Conservation (phyloP, 35 echinoderm and acorn worm genomes). For the Lytechinus variegatus region DNA sequence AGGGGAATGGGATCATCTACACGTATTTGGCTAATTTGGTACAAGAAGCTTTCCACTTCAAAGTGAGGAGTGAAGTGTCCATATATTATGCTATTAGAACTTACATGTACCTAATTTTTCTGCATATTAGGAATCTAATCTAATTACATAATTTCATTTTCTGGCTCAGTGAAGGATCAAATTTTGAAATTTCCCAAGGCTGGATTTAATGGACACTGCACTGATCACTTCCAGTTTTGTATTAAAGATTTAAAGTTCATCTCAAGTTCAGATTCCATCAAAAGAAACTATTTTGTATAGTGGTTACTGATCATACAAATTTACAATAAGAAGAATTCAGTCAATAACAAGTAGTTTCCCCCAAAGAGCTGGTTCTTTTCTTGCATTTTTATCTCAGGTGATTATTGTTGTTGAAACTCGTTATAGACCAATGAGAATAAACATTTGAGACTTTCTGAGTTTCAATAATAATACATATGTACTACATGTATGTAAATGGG, state of each 20-base stretch:
- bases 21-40: not conserved
- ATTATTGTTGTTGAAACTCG: too few species aligned
- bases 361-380: too few species aligned
- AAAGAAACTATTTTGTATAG: not conserved
- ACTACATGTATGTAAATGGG: not conserved
- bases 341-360: too few species aligned
- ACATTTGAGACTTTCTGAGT: too few species aligned
- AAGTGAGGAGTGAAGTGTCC: not conserved
- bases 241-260: not conserved
- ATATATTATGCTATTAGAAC: not conserved
- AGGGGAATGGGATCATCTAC: too few species aligned
- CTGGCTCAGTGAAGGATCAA: not conserved
- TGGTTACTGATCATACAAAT: not conserved
- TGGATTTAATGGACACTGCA: not conserved
- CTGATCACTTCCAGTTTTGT: not conserved
- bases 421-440: too few species aligned
- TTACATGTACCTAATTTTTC: not conserved
- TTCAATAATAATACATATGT: not conserved
- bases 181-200: constrained; percentile 17
- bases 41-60: not conserved
- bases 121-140: not conserved
- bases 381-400: too few species aligned
- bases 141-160: constrained; percentile 8
- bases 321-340: not conserved
- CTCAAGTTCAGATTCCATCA: not conserved